These are phyloP conservation scores for Melitaea athalia DNA, from an alignment of 2,888 invertebrate genomes.

Conservation along the genomic window DNA sequence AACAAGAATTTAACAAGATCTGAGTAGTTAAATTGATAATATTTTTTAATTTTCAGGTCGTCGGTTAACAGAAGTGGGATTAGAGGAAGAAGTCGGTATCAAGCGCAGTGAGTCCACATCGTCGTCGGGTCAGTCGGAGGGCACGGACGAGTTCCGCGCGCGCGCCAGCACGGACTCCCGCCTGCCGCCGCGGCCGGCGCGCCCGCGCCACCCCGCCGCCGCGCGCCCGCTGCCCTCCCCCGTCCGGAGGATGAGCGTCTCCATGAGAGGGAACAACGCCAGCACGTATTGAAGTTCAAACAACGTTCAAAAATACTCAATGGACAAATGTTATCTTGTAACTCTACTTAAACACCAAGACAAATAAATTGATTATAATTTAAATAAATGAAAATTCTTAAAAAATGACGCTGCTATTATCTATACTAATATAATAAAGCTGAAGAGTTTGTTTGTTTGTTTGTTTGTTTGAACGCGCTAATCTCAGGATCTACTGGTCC, in stretches of 20 bases:
- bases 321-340: not conserved
- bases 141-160: constrained; percentile 84
- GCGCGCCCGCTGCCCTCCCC: constrained; percentile 73
- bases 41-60: constrained; percentile 64
- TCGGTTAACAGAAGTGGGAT: constrained; percentile 84
- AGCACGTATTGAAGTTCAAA: constrained; percentile 62
- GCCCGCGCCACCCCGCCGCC: constrained; percentile 78
- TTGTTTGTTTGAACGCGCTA: no score
- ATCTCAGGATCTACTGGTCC: no score
- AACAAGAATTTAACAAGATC: not conserved
- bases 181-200: constrained; percentile 81
- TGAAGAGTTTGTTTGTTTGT: no score
- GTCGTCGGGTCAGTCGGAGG: constrained; percentile 64
- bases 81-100: constrained; percentile 80
- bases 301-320: not conserved
- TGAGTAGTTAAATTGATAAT: not conserved
- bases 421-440: no score
- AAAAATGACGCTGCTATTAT: no score
- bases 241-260: constrained; percentile 89
- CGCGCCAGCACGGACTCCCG: constrained; percentile 88
- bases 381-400: no score
- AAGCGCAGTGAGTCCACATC: constrained; percentile 65
- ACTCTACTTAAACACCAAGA: not conserved
- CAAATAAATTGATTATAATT: no score
- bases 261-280: constrained; percentile 86